Evolutionary conservation across 2,888 invertebrate species (phyloP).

Genomic region (Aethes cnicana): DNA sequence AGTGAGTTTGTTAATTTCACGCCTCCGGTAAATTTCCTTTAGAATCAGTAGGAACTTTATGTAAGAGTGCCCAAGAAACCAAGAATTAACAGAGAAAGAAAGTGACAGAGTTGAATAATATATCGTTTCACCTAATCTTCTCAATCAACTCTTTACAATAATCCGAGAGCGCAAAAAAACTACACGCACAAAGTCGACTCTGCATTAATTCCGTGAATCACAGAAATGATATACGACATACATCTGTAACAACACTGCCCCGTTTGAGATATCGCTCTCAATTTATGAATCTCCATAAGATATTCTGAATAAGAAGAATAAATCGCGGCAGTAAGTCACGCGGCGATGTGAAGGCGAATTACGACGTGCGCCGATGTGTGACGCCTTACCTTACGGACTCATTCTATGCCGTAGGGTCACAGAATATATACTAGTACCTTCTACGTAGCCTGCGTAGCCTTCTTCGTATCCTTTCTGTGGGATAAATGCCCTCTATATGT

Average conservation of each 20-base stretch:
- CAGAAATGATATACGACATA: constrained; percentile 29
- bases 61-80: too few species aligned
- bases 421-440: too few species aligned
- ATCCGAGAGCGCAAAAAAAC: not conserved
- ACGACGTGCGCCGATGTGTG: constrained; percentile 16
- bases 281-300: constrained; percentile 32
- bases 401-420: too few species aligned
- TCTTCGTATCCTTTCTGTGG: too few species aligned
- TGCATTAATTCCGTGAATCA: constrained; percentile 19
- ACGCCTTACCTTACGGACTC: not conserved
- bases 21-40: too few species aligned
- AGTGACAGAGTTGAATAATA: too few species aligned
- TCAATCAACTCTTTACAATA: not conserved
- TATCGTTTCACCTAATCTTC: too few species aligned
- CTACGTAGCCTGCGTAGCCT: too few species aligned
- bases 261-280: constrained; percentile 29
- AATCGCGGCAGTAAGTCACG: constrained; percentile 28
- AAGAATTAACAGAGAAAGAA: too few species aligned
- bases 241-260: constrained; percentile 29
- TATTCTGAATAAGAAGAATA: constrained; percentile 32
- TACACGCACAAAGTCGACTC: constrained; percentile 3
- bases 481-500: too few species aligned
- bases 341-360: constrained; percentile 17
- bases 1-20: too few species aligned
- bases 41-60: too few species aligned